A percentile compares a stretch with the other conserved stretches of the same genome.
Conservation (phyloP, 2,888 invertebrate genomes). For the Pocota personata region DNA sequence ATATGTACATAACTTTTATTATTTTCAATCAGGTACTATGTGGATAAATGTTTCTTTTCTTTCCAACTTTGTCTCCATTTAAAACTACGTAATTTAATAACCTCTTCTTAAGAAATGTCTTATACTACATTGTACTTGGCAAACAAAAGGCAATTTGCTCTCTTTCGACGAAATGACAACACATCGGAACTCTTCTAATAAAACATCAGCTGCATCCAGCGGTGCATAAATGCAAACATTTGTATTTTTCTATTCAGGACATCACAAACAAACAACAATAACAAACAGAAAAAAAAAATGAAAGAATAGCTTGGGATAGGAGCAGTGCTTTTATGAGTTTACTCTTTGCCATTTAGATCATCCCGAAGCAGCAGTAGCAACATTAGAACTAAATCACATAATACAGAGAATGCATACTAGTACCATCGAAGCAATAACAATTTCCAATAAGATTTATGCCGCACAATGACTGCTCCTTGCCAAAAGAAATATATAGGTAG, state of each 20-base stretch:
- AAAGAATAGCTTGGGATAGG: constrained; percentile 34
- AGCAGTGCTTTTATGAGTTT: constrained; percentile 67
- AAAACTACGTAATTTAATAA: constrained; percentile 14
- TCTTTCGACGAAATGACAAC: constrained; percentile 44
- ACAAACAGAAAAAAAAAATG: constrained; percentile 43
- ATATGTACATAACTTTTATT: not conserved
- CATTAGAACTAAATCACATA: constrained; percentile 72
- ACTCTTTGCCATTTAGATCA: constrained; percentile 73
- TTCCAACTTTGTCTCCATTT: not conserved
- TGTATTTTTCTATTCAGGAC: constrained; percentile 46
- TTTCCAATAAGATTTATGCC: constrained; percentile 72
- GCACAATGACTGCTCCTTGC: constrained; percentile 65
- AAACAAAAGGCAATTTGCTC: constrained; percentile 38
- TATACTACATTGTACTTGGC: constrained; percentile 28
- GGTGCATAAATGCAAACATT: constrained; percentile 71
- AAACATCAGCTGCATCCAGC: constrained; percentile 61
- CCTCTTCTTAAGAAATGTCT: not conserved
- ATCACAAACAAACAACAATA: constrained; percentile 58
- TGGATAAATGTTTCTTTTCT: not conserved
- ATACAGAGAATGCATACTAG: constrained; percentile 56
- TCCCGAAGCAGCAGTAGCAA: constrained; percentile 63
- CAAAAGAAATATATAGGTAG: constrained; percentile 50
- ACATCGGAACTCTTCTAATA: constrained; percentile 59
- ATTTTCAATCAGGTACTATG: not conserved
- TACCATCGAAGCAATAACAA: constrained; percentile 67